These are phyloP conservation scores for Neotoxoptera formosana DNA, from an alignment of 1,140 invertebrate species.

Conservation along the genomic window DNA sequence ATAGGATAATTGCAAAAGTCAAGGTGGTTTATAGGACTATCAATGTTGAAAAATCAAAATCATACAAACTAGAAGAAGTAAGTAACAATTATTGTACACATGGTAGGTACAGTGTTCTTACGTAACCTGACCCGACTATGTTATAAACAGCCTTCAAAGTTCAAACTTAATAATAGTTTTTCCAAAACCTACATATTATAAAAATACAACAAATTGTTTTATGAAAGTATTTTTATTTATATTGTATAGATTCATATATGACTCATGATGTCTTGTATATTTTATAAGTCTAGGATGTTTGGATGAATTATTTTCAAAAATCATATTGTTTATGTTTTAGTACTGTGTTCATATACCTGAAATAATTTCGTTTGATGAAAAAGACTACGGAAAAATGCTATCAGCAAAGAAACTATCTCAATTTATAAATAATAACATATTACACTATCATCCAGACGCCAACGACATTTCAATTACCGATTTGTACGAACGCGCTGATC, in stretches of 20 bases:
- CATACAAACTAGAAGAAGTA: neutral
- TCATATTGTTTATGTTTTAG: neutral
- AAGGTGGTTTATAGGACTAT: neutral
- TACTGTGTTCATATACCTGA: neutral
- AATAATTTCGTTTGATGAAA: neutral
- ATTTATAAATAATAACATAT: neutral
- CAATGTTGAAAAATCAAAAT: neutral
- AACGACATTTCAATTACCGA: neutral
- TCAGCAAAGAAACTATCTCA: neutral
- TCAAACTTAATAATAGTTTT: neutral
- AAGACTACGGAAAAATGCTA: neutral
- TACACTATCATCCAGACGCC: conserved; percentile 25
- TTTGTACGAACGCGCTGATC: neutral
- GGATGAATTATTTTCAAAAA: neutral
- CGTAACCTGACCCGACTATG: neutral
- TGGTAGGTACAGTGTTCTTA: neutral
- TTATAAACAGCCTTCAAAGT: no score
- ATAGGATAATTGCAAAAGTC: neutral
- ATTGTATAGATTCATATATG: neutral
- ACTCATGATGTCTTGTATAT: neutral
- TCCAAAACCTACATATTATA: neutral
- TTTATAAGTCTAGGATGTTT: neutral
- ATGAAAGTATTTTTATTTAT: no score
- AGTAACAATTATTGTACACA: neutral
- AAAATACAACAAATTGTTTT: no score